Base-by-base conservation (phyloP, 2,113 vertebrate genomes). In the Cyanoliseus patagonus region DNA sequence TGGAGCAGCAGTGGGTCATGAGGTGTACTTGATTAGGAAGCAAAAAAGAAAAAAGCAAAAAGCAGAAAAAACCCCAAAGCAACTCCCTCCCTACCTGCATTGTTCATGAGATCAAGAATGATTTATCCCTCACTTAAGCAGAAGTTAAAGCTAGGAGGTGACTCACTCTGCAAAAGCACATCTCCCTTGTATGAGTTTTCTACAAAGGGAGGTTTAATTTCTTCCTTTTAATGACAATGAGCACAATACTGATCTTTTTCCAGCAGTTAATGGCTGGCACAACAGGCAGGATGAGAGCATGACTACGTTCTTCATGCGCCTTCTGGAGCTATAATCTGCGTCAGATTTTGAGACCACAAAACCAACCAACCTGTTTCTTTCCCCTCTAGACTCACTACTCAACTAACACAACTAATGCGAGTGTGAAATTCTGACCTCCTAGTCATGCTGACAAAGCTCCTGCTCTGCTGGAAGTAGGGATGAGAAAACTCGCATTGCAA, bases 111-210 rank as follows among this genome's bases (percentile, higher is more conserved):
- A 86, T 91, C 80, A 88, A 78, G 95, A 88, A 88, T 0, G 77
- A 92, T 94, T 96, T 93, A 92, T 93, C 80, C 88, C 72, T 79
- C 83, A 49, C 80, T 93, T 79, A 44, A 78, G 83, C 68, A 86
- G 91, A 78, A 93, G 66, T 78, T 92, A 76, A 93, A 94, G 67
- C 66, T 78, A 86, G 86, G 80, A 93, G 90, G 88, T 97, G 96
- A 97, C 94, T 96, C 96, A 96, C 53, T 92, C 83, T 83, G 62
- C 70, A 95, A 93, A 93, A 94, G 52, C 92, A 94, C 53, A n/a
- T 87, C 86, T 94, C 81, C 52, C 84, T 87, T 82, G 47, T 92
- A 87, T 66, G 83, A 84, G 76, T 94, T 94, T 91, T 89, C 91
- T 91, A 61, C 80, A 89, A 88, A 92, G 39, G n/a, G 44, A 92